Evolutionary conservation across 2,888 invertebrate genomes (phyloP).

Genomic region (Brenthis hecate): DNA sequence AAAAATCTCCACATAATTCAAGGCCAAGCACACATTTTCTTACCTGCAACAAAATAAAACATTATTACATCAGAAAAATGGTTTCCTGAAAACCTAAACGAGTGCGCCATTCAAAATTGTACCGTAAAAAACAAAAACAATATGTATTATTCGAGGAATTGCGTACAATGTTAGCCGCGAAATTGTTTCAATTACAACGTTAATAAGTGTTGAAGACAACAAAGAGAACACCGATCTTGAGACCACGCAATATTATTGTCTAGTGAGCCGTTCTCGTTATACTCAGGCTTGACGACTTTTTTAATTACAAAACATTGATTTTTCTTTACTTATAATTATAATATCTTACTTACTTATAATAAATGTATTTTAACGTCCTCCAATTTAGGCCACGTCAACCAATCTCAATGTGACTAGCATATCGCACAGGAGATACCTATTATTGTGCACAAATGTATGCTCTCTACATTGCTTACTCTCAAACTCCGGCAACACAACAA

Average conservation of each 20-base stretch:
- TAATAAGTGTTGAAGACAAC: conserved; percentile 14
- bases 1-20: neutral
- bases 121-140: conserved; percentile 1
- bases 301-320: too few relatives aligned
- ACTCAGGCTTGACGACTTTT: neutral
- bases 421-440: too few relatives aligned
- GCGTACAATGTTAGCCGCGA: conserved; percentile 6
- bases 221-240: conserved; percentile 10
- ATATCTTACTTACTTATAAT: too few relatives aligned
- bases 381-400: too few relatives aligned
- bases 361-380: too few relatives aligned
- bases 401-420: too few relatives aligned
- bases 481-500: too few relatives aligned
- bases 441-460: too few relatives aligned
- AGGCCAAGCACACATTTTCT: neutral
- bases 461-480: too few relatives aligned
- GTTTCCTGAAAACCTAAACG: neutral
- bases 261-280: neutral
- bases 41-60: conserved; percentile 8
- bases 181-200: conserved; percentile 21
- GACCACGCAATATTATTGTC: conserved; percentile 9
- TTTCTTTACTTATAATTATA: too few relatives aligned
- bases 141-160: conserved; percentile 3
- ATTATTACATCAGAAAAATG: neutral
- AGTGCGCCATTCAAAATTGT: neutral